These are phyloP conservation scores for Agriopis marginaria DNA, from an alignment of 2,888 invertebrate species.

Conservation along the genomic window DNA sequence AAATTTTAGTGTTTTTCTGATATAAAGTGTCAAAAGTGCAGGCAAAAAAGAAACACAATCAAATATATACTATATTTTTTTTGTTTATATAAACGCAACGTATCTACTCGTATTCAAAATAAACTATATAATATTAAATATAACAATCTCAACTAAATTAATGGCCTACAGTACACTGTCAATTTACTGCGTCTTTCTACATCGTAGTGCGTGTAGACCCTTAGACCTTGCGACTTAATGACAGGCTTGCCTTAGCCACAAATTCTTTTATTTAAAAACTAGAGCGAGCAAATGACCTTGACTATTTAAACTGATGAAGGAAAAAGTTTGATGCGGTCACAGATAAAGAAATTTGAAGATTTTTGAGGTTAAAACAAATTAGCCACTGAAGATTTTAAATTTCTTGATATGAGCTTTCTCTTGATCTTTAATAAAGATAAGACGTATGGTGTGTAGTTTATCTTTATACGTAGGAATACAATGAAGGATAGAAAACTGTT, in stretches of 20 bases:
- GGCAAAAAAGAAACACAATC: no score
- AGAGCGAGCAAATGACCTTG: constrained; percentile 38
- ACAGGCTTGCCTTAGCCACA: constrained; percentile 23
- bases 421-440: constrained; percentile 12
- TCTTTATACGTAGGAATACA: no score
- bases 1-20: no score
- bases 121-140: no score
- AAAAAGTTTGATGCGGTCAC: constrained; percentile 33
- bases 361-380: constrained; percentile 17
- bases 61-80: no score
- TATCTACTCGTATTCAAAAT: no score
- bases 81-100: no score
- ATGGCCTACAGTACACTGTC: neutral
- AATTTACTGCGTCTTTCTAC: neutral
- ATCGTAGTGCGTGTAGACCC: constrained; percentile 20
- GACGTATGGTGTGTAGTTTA: neutral
- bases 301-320: constrained; percentile 29
- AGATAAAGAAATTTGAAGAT: constrained; percentile 16
- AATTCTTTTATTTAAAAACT: constrained; percentile 36
- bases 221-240: constrained; percentile 28
- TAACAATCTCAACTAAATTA: no score
- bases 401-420: constrained; percentile 29
- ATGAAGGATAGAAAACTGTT: no score
- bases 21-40: no score
- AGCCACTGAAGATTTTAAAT: constrained; percentile 16